Base-by-base conservation (phyloP, 2,888 invertebrate species). In the Sarcophaga caerulescens region DNA sequence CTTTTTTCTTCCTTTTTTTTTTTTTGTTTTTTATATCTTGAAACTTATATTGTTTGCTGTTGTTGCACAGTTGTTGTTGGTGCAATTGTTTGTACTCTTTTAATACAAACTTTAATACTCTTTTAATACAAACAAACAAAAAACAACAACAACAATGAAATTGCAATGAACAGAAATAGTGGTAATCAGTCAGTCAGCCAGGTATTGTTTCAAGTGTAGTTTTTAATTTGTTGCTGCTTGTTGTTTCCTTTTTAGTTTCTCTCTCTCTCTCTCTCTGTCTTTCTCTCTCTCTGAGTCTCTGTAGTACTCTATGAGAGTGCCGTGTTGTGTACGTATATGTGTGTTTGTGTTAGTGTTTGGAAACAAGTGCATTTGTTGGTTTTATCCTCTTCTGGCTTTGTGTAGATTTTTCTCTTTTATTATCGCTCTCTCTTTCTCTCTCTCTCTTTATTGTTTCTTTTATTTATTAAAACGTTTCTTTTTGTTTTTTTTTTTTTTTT, bases 171-270 rank as follows among this genome's bases (percentile, higher is more conserved):
- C 10, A 35, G 35, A 35, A 35, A 35, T 35, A 35, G 10, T 35
- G 35, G 35, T 35, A 10, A 35, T 35, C 35, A 35, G 35, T 35
- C 35, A 35, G 35, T 35, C 35, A 35, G 35, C 10, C 35, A 35
- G 35, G 35, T 35, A 10, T 35, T 35, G 75, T 82, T 85, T 79
- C 62, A 79, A 85, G 78, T 82, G 79, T 25, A 80, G 85, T 78
- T 78, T 81, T 81, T 81, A 81, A 85, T 85, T 85, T 81, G 10
- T 35, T 35, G 69, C 69, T 70, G 59, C 23, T 79, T 75, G 81
- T 79, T 35, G 8, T 10, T 70, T 85, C 65, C 81, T 23, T 21
- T 21, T 47, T 45, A 47, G 17, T 57, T 17, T 6, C 6, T 5
- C 17, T 57, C 35, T 35, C 35, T 8, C 35, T 2, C 10, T 35